Evolutionary conservation across 2,113 vertebrate genomes (phyloP), one percentile per base, ranked within the genome.

Genomic region (Globicephala melas): DNA sequence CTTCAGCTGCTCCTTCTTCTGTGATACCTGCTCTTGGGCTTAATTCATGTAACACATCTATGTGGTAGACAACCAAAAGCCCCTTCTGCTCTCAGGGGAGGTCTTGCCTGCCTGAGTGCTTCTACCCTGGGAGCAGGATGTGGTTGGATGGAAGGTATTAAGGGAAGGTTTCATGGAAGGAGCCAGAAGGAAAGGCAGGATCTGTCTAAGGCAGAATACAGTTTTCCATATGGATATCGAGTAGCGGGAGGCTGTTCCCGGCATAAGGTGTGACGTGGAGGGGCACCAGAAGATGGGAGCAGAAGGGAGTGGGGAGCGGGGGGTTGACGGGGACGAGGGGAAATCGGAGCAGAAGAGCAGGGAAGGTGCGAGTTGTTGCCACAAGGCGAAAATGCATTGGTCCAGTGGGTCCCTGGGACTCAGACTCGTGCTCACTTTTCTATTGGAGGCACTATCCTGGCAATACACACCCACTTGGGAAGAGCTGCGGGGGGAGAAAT

Each of bases 121-220:
- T 55, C 21, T 5, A 33, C 25, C 47, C 6, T 3, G 0, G 11
- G 7, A 67, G 63, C n/a, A 28, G 63, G 15, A 1, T 1, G n/a
- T 38, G 5, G 41, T 55, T 50, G 53, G 47, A 70, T 47, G 23
- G 15, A 13, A 17, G 85, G 18, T 15, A 8, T 31, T 38, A 10
- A 47, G 14, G 28, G 0, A 11, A 91, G 95, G n/a, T 17, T 77
- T 71, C 44, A 0, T 6, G 71, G 68, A 58, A 83, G 20, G 31
- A 47, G 47, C 77, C 14, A 1, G 44, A 8, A 47, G 10, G 73
- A 55, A 67, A 86, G 81, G 47, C 74, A 31, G 87, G 13, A 10
- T 53, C 25, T 67, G 23, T 70, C 18, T 10, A 50, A 53, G 82
- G 38, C 36, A 53, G 23, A 36, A 9, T 26, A 6, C 1, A 41